Base-by-base conservation (phyloP, 2,113 vertebrate genomes). In the Rhegmatorhina hoffmannsi region DNA sequence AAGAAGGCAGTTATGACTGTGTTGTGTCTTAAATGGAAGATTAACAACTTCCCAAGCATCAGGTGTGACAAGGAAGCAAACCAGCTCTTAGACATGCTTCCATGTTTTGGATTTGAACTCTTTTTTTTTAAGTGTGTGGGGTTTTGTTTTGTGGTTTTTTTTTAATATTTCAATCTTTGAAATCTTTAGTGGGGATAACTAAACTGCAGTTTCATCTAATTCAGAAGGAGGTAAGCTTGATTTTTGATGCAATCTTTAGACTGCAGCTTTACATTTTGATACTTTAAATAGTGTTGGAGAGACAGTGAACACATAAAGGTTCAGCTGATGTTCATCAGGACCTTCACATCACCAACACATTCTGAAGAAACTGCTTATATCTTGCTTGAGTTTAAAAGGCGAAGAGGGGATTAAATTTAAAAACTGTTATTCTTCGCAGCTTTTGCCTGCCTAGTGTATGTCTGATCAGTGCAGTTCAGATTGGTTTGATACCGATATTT, bases 1-100 rank as follows among this genome's bases (percentile, higher is more conserved):
- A 99, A 53, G 99, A 99, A 87, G 98, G 98, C 34, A 96, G 98
- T 82, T 99, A 99, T 1, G 99, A 99, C 97, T 99, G 99, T 96
- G 97, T 97, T 70, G 97, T 99, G 94, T 99, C 99, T 79, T 99
- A 98, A 99, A 36, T 1, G 17, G 58, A 94, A 84, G 50, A 13
- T 11, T 24, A 90, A 80, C 67, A 73, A 96, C 94, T 90, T 94
- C 87, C 83, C 75, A 70, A 78, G 58, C 82, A 87, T 94, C 96
- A 95, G 92, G 83, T 85, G 84, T 93, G 81, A 93, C 79, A 95
- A 95, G 84, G 76, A 96, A 94, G 88, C 80, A 96, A 91, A 97
- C 90, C 94, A 95, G 94, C 93, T 94, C 75, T 86, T 83, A 73
- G 60, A 85, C 31, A 80, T 82, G 82, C 84, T 96, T 96, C 82